Evolutionary conservation across 2,113 vertebrate genomes (phyloP).

Genomic region (Percopsis transmontana): DNA sequence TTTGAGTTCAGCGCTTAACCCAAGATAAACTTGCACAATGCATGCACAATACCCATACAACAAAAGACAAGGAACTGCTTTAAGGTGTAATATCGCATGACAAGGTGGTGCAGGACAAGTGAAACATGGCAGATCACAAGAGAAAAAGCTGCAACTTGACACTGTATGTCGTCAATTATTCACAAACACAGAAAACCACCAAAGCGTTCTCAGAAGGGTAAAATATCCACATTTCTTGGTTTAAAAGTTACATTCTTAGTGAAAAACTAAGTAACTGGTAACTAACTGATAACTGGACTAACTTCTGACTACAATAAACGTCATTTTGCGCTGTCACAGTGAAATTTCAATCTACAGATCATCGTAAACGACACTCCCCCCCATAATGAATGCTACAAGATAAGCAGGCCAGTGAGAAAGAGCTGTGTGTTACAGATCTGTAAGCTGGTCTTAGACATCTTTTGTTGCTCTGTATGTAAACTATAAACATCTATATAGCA

Average conservation of each 20-base stretch:
- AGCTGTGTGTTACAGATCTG: background rate
- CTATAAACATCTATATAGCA: constrained; percentile 50
- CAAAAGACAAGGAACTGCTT: constrained; percentile 8
- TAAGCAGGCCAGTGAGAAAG: constrained; percentile 8
- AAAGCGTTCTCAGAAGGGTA: background rate
- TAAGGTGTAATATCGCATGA: background rate
- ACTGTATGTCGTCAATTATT: constrained; percentile 9
- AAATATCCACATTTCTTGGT: background rate
- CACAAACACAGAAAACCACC: constrained; percentile 6
- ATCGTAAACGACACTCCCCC: background rate
- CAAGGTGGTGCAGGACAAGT: constrained; percentile 24
- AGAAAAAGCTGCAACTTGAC: constrained; percentile 4
- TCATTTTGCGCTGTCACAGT: too few species aligned
- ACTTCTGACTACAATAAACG: too few species aligned
- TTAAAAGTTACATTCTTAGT: background rate
- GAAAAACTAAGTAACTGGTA: background rate
- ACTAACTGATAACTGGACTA: too few species aligned
- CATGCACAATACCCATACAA: constrained; percentile 23
- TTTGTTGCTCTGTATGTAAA: constrained; percentile 39
- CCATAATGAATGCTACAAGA: constrained; percentile 17
- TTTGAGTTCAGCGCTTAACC: background rate
- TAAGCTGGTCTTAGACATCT: constrained; percentile 20
- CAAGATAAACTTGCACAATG: constrained; percentile 26
- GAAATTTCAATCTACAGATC: background rate
- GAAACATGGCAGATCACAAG: constrained; percentile 8